Percentiles rank a stretch among this genome's conserved stretches.
These are phyloP conservation scores for Adelognathus sp. DNA, from an alignment of 2,888 invertebrate genomes.

Conservation along the genomic window DNA sequence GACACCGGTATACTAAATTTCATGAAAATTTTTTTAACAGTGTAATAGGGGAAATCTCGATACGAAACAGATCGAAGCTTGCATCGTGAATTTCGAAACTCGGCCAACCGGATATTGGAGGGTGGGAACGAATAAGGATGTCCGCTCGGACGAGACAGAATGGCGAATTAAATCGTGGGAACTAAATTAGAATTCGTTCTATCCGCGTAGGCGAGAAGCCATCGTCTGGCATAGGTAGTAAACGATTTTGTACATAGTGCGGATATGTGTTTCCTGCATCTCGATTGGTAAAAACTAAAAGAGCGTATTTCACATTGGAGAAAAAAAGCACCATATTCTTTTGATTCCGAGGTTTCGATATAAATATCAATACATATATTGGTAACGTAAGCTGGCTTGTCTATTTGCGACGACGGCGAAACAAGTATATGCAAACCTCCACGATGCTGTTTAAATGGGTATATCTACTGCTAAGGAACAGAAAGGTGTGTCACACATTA, in stretches of 20 bases:
- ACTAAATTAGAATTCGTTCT: constrained; percentile 31
- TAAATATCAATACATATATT: neutral
- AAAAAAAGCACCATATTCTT: too few relatives aligned
- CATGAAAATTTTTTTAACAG: too few relatives aligned
- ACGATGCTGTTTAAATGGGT: neutral
- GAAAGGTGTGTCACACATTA: too few relatives aligned
- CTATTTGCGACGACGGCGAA: constrained; percentile 3
- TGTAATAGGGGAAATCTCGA: too few relatives aligned
- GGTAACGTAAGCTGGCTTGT: neutral
- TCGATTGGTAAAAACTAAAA: too few relatives aligned
- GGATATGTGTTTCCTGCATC: neutral
- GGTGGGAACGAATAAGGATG: neutral
- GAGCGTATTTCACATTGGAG: too few relatives aligned
- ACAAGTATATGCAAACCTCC: neutral
- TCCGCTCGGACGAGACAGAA: constrained; percentile 22
- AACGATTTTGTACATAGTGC: neutral
- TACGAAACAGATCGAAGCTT: neutral
- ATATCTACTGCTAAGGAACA: too few relatives aligned
- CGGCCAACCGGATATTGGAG: neutral
- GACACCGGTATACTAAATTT: too few relatives aligned
- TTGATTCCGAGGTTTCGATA: too few relatives aligned
- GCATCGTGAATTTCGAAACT: neutral
- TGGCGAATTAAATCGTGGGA: constrained; percentile 30
- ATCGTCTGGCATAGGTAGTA: neutral
- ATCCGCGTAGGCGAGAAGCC: neutral